Evolutionary conservation across 2,113 vertebrate species (phyloP), one percentile per base, ranked within the genome.

Genomic region (Xiphorhynchus elegans): DNA sequence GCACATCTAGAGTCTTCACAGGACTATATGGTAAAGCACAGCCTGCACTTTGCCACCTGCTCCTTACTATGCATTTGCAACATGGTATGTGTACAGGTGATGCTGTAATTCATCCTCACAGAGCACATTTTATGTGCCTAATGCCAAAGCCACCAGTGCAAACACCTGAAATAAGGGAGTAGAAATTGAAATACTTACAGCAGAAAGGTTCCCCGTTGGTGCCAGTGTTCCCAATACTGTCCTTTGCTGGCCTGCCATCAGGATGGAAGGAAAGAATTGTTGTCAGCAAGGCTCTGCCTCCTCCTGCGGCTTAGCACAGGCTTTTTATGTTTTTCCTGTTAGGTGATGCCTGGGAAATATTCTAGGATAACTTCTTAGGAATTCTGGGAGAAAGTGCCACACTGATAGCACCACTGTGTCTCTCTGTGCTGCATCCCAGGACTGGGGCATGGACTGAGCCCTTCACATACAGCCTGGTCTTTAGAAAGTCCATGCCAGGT

Each of bases 1-100:
- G 6, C 21, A 42, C 3, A 0, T 35, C 50, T 56, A 20, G 4
- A 33, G 60, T 5, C 24, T 31, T 69, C 53, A 49, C 0, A 2
- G 49, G 23, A 31, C 19, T 7, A 3, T 0, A 0, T 15, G 47
- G 42, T 33, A 35, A 70, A 70, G 59, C 50, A 59, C 35, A 44
- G 46, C 19, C 25, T n/a, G 33, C 19, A 2, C 33, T 55, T 35
- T 37, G 55, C 21, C 21, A 52, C 21, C 52, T 66, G 58, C 46
- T 81, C 50, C 58, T 74, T 20, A 24, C 53, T 39, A 2, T 28
- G 31, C 26, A 10, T 39, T 69, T 75, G 24, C 40, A 52, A 26
- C 37, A 3, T 4, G 21, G 44, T 35, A 49, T 4, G 0, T 20
- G 39, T 33, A 31, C 35, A 56, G 58, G 25, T 18, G 16, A 67